Conservation (phyloP, 1,140 invertebrate species). For the Panagrolaimus sp. region DNA sequence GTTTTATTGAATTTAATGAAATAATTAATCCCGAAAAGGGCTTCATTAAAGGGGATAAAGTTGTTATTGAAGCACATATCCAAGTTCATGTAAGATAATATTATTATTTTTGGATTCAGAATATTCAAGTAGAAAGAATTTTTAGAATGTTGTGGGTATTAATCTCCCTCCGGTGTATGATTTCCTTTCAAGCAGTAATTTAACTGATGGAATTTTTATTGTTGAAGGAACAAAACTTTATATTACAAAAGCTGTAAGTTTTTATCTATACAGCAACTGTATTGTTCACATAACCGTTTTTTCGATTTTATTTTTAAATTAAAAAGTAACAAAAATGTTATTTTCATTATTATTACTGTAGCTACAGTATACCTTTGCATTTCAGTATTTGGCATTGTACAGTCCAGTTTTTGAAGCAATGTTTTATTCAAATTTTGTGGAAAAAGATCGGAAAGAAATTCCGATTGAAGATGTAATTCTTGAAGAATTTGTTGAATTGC, state of each 20-base stretch:
- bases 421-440: slow-evolving; percentile 45
- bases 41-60: slow-evolving; percentile 36
- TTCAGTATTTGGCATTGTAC: slow-evolving; percentile 49
- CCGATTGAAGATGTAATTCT: slow-evolving; percentile 46
- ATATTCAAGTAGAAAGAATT: slow-evolving; percentile 10
- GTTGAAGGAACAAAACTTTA: slow-evolving; percentile 47
- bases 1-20: slow-evolving; percentile 50
- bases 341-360: slow-evolving; percentile 18
- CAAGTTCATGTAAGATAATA: slow-evolving; percentile 39
- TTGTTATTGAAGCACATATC: slow-evolving; percentile 49
- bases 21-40: slow-evolving; percentile 44
- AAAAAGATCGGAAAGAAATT: slow-evolving; percentile 46
- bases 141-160: slow-evolving; percentile 10
- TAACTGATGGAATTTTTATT: slow-evolving; percentile 41
- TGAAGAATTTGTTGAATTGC: slow-evolving; percentile 49
- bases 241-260: slow-evolving; percentile 48
- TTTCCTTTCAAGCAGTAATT: slow-evolving; percentile 32
- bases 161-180: slow-evolving; percentile 38
- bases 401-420: slow-evolving; percentile 52
- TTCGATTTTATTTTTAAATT: background rate
- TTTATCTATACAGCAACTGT: too few species aligned
- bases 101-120: slow-evolving; percentile 39
- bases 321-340: background rate
- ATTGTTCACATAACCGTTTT: background rate
- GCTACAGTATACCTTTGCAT: slow-evolving; percentile 21